Percentiles rank a stretch among this genome's conserved stretches.
Conservation (phyloP, 2,888 invertebrate species). For the Yponomeuta malinellus region DNA sequence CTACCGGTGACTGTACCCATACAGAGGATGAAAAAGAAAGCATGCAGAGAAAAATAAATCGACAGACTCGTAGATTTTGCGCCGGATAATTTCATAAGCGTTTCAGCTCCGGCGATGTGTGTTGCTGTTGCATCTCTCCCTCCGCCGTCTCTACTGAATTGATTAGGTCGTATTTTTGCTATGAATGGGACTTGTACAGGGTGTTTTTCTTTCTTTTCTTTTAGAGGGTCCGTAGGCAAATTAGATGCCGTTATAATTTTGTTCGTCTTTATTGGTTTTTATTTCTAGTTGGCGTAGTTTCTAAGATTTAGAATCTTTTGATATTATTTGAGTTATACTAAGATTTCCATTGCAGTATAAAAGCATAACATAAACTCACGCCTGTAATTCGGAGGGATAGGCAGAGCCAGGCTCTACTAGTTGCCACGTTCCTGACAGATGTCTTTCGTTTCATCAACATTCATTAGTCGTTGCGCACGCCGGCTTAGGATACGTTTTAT, state of each 20-base stretch:
- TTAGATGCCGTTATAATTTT: background rate
- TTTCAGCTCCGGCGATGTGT: conserved; percentile 42
- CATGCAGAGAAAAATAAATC: conserved; percentile 10
- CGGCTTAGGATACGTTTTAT: too few relatives aligned
- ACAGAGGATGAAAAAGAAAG: conserved; percentile 1
- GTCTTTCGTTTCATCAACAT: too few relatives aligned
- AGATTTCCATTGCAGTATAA: background rate
- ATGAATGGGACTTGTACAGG: conserved; percentile 48
- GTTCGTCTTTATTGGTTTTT: background rate
- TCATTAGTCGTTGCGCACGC: too few relatives aligned
- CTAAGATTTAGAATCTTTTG: background rate
- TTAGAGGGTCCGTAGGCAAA: conserved; percentile 26
- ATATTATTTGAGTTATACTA: background rate
- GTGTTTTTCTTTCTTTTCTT: conserved; percentile 36
- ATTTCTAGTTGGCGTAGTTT: background rate
- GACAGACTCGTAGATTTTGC: conserved; percentile 53
- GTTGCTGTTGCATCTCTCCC: conserved; percentile 49
- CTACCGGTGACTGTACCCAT: background rate
- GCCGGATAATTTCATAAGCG: conserved; percentile 73
- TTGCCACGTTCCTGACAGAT: too few relatives aligned
- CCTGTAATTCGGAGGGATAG: too few relatives aligned
- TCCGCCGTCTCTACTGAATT: conserved; percentile 68
- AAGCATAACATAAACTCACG: too few relatives aligned
- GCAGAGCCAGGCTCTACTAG: too few relatives aligned
- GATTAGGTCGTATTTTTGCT: conserved; percentile 68